Percentiles rank a stretch among this genome's conserved stretches.
Conservation (phyloP, 2,113 vertebrate species). For the Paralichthys olivaceus region DNA sequence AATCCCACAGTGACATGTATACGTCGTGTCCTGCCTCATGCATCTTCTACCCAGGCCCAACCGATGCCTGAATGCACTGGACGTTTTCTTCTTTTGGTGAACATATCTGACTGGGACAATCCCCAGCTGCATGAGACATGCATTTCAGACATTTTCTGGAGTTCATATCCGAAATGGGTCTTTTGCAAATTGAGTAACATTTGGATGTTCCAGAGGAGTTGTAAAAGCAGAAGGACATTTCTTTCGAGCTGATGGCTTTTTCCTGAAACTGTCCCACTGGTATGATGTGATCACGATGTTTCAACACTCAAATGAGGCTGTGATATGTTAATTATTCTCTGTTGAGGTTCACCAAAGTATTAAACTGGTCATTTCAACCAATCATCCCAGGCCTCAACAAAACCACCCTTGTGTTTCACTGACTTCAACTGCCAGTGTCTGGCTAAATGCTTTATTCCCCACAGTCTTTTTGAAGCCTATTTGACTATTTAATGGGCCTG, state of each 20-base stretch:
- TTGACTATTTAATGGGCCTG: slow-evolving; percentile 45
- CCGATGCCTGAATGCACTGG: no score
- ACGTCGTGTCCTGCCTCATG: no score
- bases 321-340: slow-evolving; percentile 51
- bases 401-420: slow-evolving; percentile 67
- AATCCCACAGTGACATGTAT: no score
- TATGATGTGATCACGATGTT: slow-evolving; percentile 24
- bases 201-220: neutral
- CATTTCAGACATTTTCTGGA: neutral
- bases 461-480: slow-evolving; percentile 37
- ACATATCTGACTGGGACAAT: no score
- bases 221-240: slow-evolving; percentile 13
- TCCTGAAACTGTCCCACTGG: slow-evolving; percentile 8
- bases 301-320: slow-evolving; percentile 39
- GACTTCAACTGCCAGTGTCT: slow-evolving; percentile 51
- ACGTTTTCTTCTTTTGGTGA: no score
- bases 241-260: neutral
- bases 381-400: slow-evolving; percentile 41
- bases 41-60: no score
- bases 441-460: slow-evolving; percentile 64
- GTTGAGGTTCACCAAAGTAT: slow-evolving; percentile 34
- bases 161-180: no score
- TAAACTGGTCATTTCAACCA: slow-evolving; percentile 54
- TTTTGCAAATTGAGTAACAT: neutral
- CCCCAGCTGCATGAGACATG: no score